phyloP scores from a whole-genome alignment of 2,888 invertebrate species.

The Sycophila texana region DNA sequence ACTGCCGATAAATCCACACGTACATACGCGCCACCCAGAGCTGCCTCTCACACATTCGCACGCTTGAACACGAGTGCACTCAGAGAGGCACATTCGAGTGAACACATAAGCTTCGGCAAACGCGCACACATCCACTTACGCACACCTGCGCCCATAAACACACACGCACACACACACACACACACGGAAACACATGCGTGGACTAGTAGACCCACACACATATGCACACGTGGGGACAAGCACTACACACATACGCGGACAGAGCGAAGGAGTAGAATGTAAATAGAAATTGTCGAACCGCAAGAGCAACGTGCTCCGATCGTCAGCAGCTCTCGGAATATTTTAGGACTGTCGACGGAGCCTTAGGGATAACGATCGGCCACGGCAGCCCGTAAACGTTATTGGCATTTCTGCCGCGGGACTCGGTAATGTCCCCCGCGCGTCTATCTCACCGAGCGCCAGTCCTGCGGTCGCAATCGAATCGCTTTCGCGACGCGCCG shows the following conservation, averaged over 20 bases:
- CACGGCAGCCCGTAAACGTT: constrained; percentile 9
- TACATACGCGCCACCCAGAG: neutral
- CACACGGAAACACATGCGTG: no score
- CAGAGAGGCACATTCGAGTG: neutral
- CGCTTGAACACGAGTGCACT: no score
- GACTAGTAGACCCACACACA: no score
- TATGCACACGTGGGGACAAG: neutral
- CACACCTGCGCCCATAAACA: neutral
- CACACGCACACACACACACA: neutral
- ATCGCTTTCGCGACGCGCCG: neutral
- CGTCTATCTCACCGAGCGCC: neutral
- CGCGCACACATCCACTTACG: neutral
- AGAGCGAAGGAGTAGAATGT: neutral
- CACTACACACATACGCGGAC: neutral
- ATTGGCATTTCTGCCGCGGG: constrained; percentile 38
- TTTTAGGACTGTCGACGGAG: neutral
- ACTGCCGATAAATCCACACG: constrained; percentile 32
- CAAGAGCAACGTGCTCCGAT: neutral
- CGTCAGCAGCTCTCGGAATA: neutral
- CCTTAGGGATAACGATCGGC: constrained; percentile 22
- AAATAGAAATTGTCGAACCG: no score
- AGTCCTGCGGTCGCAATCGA: neutral
- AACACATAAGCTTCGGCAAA: neutral
- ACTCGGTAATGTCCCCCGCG: constrained; percentile 3
- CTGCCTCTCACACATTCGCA: no score